Evolutionary conservation across 2,797 vertebrate species (phyloP).

Genomic region (Mormyrus hasselquistii): DNA sequence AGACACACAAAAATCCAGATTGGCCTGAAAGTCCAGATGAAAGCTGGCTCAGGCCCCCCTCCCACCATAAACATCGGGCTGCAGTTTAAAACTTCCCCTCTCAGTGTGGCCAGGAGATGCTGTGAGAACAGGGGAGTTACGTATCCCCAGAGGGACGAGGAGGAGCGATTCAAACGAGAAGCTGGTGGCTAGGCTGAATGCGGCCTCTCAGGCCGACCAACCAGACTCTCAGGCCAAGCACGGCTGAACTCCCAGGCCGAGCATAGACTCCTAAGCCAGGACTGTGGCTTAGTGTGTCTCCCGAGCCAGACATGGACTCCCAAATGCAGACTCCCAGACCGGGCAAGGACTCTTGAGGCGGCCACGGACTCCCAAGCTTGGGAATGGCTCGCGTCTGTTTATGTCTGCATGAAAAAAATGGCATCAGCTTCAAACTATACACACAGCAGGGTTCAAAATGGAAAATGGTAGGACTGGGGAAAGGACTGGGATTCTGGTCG

Average conservation of each 20-base stretch:
- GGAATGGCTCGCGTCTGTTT: not conserved
- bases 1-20: conserved; percentile 13
- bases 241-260: not conserved
- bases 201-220: not conserved
- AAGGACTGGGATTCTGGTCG: not conserved
- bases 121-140: not conserved
- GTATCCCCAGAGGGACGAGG: not conserved
- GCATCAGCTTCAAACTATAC: not conserved
- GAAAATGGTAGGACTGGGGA: not conserved
- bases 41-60: not conserved
- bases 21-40: conserved; percentile 14
- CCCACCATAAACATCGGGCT: not conserved
- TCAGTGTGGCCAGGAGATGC: not conserved
- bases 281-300: not conserved
- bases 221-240: not conserved
- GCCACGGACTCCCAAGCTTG: not conserved
- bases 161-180: not conserved
- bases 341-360: no score
- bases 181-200: not conserved
- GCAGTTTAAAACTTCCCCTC: conserved; percentile 2
- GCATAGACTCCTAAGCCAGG: not conserved
- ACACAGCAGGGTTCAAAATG: not conserved
- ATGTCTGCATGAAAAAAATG: not conserved
- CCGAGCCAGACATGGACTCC: not conserved
- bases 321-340: no score